Evolutionary conservation across 2,888 invertebrate species (phyloP), one percentile per base, ranked within the genome.

Genomic region (Drosophila suboccidentalis): DNA sequence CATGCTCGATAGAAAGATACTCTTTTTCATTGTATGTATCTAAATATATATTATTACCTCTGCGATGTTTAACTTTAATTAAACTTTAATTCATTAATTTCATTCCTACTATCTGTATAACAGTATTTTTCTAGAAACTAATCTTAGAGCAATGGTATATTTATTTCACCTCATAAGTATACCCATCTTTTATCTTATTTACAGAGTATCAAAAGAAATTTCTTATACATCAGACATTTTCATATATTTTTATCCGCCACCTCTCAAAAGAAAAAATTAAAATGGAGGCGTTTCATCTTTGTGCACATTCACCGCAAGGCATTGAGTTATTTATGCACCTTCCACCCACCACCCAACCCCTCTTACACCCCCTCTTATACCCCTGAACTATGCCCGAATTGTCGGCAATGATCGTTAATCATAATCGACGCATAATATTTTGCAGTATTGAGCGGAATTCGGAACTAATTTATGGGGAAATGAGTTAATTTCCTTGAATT

Each of bases 381-480:
- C 29, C 10, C 26, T 1, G 15, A 19, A 11, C 4, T 29, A 4
- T n/a, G 54, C 61, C 57, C 32, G 9, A 71, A 65, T 47, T 46
- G 72, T 13, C 43, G 59, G 66, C 80, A 76, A 72, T 71, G 83
- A 89, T 90, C 91, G 91, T 91, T 90, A 91, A 91, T 91, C 91
- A 91, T 91, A 89, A 90, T 90, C 90, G 91, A 81, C 80, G 87
- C 84, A 88, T 88, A 83, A 81, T 80, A 87, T 88, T 79, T 77
- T 71, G 76, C 67, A 70, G 60, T 68, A 70, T 58, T 36, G 55
- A 58, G 22, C 68, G 75, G 76, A 77, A 78, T 75, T 76, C 85
- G 85, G 78, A 87, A 87, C 87, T 85, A 91, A 91, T 90, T 90
- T 90, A 79, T 80, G 82, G 83, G 91, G 91, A 91, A 91, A 91